Evolutionary conservation across 2,888 invertebrate genomes (phyloP), one percentile per base, ranked within the genome.

Genomic region (Sminthurides aquaticus): DNA sequence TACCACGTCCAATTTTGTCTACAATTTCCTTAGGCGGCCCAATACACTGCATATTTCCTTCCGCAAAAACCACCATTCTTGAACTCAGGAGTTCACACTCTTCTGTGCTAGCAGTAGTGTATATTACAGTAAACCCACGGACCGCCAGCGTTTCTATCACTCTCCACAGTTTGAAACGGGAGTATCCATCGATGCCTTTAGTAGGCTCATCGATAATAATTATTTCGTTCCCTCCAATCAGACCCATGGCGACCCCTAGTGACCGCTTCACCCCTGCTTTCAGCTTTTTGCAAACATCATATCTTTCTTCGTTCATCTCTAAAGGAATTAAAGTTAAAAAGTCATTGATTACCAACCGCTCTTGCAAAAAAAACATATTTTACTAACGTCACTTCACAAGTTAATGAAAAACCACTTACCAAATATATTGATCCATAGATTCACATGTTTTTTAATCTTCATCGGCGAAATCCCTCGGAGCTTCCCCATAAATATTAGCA

Each of bases 401-500:
- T n/a, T n/a, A n/a, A n/a, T n/a, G n/a, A n/a, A n/a, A n/a, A n/a
- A n/a, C 26, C 2, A 20, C 28, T 34, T 20, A 60, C 65, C 71
- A 61, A 71, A 62, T 28, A 70, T 43, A 18, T 60, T 34, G 1
- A 73, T 57, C 72, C 72, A 73, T 57, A 71, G 71, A 0, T 64
- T 27, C n/a, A 70, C 64, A 54, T 73, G 71, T 3, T 59, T 57
- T 20, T 20, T 27, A 3, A 71, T 48, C 18, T 68, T 20, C 18
- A 29, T 24, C 2, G 20, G 43, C 1, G 67, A 67, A 25, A 73
- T 65, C 43, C 72, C 72, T 24, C 68, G 49, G 0, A 73, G 62
- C 2, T 67, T 34, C 0, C 69, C 72, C 68, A 72, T 67, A 11
- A 73, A 49, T 49, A 69, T 62, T 22, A 71, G 15, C 72, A 73